phyloP scores from a whole-genome alignment of 2,797 vertebrate species.

The Sebastes iracundus region DNA sequence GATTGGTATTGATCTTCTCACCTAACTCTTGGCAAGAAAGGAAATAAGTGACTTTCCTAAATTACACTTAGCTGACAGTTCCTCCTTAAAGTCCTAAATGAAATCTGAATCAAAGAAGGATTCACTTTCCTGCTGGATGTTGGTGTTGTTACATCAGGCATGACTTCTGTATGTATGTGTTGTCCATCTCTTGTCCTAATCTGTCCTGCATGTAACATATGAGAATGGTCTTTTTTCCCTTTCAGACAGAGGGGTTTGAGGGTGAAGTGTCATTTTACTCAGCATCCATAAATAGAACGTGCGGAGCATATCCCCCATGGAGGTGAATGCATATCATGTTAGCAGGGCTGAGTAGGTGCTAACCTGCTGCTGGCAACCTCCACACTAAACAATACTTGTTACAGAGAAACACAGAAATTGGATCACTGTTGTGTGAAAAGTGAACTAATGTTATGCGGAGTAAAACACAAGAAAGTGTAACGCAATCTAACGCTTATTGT shows the following conservation, averaged over 20 bases:
- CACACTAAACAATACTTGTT: constrained; percentile 81
- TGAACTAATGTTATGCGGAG: constrained; percentile 74
- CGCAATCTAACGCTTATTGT: constrained; percentile 73
- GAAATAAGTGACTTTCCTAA: not conserved
- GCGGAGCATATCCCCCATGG: constrained; percentile 72
- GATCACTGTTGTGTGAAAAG: constrained; percentile 81
- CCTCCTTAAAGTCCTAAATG: not conserved
- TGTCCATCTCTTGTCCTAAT: constrained; percentile 30
- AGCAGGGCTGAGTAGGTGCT: constrained; percentile 80
- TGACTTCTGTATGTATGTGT: not conserved
- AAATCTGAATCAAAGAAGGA: not conserved
- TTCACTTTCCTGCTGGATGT: not conserved
- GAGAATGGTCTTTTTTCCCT: constrained; percentile 25
- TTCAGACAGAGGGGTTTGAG: constrained; percentile 63
- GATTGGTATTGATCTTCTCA: not conserved
- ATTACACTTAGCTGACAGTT: not conserved
- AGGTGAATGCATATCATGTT: constrained; percentile 80
- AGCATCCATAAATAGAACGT: constrained; percentile 80
- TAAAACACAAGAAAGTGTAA: constrained; percentile 79
- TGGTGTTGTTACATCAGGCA: not conserved
- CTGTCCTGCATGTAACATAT: constrained; percentile 37
- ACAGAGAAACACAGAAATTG: constrained; percentile 78
- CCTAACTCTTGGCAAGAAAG: not conserved
- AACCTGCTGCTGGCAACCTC: constrained; percentile 84
- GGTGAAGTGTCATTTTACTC: constrained; percentile 78